Evolutionary conservation across 2,888 invertebrate genomes (phyloP).

Genomic region (Nasonovia ribisnigri): DNA sequence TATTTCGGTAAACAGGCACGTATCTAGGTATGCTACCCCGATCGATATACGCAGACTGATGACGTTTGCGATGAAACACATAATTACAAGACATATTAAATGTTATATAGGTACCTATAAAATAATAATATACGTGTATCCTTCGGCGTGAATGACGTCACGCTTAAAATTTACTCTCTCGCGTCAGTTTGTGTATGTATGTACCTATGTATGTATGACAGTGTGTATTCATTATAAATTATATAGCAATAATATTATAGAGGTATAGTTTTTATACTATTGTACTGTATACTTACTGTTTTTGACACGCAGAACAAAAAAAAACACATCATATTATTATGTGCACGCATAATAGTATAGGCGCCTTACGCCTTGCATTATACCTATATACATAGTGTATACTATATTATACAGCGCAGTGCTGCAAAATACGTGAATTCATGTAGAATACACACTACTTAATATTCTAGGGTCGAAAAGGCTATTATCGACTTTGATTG

Average conservation of each 20-base stretch:
- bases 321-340: not conserved
- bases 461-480: conserved; percentile 28
- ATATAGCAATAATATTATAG: not conserved
- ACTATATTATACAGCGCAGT: not conserved
- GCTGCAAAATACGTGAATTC: not conserved
- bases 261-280: not conserved
- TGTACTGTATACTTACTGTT: not conserved
- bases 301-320: not conserved
- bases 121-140: not conserved
- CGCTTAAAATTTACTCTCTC: not conserved
- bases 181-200: not conserved
- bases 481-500: conserved; percentile 23
- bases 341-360: not conserved
- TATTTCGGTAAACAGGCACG: not conserved
- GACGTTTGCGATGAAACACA: not conserved
- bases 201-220: too few species aligned
- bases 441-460: not conserved
- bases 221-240: not conserved
- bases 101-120: not conserved
- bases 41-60: not conserved
- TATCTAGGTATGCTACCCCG: not conserved
- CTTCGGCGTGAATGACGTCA: not conserved
- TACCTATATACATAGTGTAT: not conserved
- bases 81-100: not conserved
- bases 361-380: not conserved